Base-by-base conservation (phyloP, 2,797 vertebrate genomes). In the Sciaenops ocellatus region DNA sequence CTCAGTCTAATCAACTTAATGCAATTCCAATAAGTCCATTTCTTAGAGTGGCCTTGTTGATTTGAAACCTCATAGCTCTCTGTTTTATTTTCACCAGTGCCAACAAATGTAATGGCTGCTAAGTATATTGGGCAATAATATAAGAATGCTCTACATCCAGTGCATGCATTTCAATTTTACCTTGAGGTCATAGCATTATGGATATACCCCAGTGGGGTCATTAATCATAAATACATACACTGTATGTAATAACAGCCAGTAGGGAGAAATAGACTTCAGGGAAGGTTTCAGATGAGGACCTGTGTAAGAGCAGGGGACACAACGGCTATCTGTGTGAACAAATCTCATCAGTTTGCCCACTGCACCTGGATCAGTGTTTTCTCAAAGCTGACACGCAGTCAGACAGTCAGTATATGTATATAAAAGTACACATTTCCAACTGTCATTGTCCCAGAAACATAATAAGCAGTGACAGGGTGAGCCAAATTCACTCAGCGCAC, bases 51-150 rank as follows among this genome's bases (percentile, higher is more conserved):
- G 87, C 81, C 87, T 76, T 89, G 93, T 91, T 93, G 90, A 94
- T 91, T 93, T 91, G 90, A 93, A 94, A 90, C 85, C 91, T 85
- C 87, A 87, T 85, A 84, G 81, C 79, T 73, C 67, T 80, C 76
- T 80, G 78, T 89, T 94, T 93, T 92, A 92, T 93, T 93, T 90
- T 92, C 93, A 89, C 88, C 86, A 89, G 85, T 79, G 80, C 85
- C 90, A 89, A 93, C 90, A 93, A 93, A 93, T 93, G 92, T 93
- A 93, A 93, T 90, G 85, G 90, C 88, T 88, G 90, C 89, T 92
- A 93, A 94, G 92, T 94, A 93, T 93, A 94, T 94, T 93, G 90
- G 88, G 85, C 92, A 93, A 93, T 93, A 93, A 93, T 90, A 92
- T 85, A 79, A 88, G 87, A 91, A 93, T 90, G 88, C 92, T 93